Percentiles rank a stretch among this genome's conserved stretches.
Evolutionary conservation across 2,113 vertebrate species (phyloP).

Genomic region (Heptranchias perlo): DNA sequence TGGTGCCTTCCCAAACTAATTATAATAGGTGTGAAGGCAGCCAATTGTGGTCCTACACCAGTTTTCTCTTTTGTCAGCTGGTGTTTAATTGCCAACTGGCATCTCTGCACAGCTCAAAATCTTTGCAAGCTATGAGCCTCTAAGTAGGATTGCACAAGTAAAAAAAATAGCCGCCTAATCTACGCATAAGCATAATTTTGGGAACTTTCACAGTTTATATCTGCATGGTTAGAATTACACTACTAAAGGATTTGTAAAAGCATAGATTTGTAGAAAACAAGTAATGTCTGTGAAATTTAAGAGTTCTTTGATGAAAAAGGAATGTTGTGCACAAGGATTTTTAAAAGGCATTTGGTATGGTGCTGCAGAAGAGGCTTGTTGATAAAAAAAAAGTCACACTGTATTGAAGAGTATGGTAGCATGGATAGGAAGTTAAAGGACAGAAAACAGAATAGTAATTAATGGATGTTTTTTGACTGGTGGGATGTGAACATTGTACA

Average conservation of each 20-base stretch:
- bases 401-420: neutral
- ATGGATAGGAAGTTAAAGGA: neutral
- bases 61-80: neutral
- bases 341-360: too few relatives aligned
- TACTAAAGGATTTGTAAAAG: neutral
- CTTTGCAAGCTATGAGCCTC: too few relatives aligned
- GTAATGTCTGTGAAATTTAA: too few relatives aligned
- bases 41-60: neutral
- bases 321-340: too few relatives aligned
- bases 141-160: neutral
- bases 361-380: too few relatives aligned
- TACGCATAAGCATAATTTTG: neutral
- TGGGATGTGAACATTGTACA: neutral
- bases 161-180: neutral
- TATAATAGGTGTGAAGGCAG: neutral
- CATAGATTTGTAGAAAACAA: too few relatives aligned
- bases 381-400: too few relatives aligned
- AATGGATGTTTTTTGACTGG: neutral
- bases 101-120: too few relatives aligned
- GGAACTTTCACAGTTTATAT: neutral
- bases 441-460: neutral
- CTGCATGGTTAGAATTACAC: neutral
- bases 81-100: neutral
- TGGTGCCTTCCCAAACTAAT: neutral
- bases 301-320: too few relatives aligned